Evolutionary conservation across 1,140 invertebrate species (phyloP).

Genomic region (Dinoponera quadriceps): DNA sequence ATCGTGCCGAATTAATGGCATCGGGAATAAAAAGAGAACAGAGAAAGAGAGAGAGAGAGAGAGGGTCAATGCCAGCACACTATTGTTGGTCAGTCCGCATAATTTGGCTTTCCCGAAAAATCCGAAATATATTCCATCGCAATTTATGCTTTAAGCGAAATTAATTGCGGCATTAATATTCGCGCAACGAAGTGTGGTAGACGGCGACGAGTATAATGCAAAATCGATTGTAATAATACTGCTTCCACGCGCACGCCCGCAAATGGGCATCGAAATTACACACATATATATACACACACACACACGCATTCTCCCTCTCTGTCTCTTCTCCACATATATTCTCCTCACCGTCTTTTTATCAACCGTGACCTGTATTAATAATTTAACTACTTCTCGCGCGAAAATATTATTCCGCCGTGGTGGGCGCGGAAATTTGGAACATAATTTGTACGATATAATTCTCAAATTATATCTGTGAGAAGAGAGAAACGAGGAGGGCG

Average conservation of each 20-base stretch:
- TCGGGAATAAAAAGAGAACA: constrained; percentile 21
- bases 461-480: too few species aligned
- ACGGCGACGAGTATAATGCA: constrained; percentile 32
- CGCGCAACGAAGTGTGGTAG: constrained; percentile 40
- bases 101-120: constrained; percentile 57
- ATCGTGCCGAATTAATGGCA: constrained; percentile 48
- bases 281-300: neutral
- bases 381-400: too few species aligned
- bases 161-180: constrained; percentile 62
- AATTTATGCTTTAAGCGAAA: constrained; percentile 60
- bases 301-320: neutral
- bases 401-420: too few species aligned
- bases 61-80: constrained; percentile 23
- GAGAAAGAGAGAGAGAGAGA: neutral
- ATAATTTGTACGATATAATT: too few species aligned
- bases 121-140: constrained; percentile 53
- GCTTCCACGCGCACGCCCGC: neutral
- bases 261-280: constrained; percentile 30
- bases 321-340: too few species aligned
- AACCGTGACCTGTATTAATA: too few species aligned
- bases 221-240: constrained; percentile 41
- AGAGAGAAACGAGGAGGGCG: too few species aligned
- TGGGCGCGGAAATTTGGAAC: too few species aligned
- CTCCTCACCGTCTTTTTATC: too few species aligned
- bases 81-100: constrained; percentile 51